Conservation (phyloP, 2,113 vertebrate genomes). For the Macaca mulatta region DNA sequence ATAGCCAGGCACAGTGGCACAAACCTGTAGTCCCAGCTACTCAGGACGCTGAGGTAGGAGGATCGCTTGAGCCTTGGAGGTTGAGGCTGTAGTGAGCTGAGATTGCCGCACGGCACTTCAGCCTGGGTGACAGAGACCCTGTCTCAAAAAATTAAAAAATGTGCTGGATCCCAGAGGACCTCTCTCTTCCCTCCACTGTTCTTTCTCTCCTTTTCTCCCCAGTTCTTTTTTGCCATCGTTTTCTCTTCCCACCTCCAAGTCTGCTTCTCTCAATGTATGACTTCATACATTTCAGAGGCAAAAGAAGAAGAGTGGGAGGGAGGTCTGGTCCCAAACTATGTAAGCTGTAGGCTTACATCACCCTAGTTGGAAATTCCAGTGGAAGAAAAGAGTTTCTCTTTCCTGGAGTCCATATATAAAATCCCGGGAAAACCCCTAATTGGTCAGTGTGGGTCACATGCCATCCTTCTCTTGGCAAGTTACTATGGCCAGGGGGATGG, state of each 20-base stretch:
- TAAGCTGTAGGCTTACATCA: not conserved
- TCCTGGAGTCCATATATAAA: not conserved
- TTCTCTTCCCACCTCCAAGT: not conserved
- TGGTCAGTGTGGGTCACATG: not conserved
- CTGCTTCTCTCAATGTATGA: not conserved
- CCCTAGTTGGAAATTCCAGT: not conserved
- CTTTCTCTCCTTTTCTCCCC: not conserved
- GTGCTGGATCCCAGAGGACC: not conserved
- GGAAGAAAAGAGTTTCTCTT: not conserved
- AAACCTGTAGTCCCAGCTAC: too few species aligned
- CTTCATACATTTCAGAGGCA: not conserved
- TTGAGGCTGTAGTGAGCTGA: too few species aligned
- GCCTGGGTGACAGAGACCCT: too few species aligned
- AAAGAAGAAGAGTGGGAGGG: not conserved
- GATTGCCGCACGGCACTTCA: too few species aligned
- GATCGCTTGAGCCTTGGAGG: too few species aligned
- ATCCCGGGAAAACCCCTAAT: not conserved
- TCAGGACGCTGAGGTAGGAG: too few species aligned
- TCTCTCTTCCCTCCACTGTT: not conserved
- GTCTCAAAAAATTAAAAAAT: too few species aligned
- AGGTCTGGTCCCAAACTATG: rapidly evolving
- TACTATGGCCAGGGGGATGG: not conserved
- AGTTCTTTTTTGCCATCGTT: not conserved
- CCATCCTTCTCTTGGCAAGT: not conserved
- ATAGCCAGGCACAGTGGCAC: too few species aligned